Evolutionary conservation across 2,888 invertebrate genomes (phyloP).

Genomic region (Stenoptilia bipunctidactyla): DNA sequence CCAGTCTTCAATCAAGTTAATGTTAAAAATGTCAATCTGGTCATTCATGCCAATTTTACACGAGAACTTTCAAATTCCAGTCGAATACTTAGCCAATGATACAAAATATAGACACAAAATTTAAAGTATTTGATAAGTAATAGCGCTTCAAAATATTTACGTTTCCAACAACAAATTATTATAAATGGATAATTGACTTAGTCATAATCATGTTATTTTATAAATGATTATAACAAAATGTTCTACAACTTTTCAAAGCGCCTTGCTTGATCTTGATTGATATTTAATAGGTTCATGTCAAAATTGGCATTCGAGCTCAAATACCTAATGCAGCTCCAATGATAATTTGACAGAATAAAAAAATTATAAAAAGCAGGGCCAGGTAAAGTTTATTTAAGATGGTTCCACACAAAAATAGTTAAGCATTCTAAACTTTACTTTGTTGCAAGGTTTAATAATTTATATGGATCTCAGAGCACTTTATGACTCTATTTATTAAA

Average conservation of each 20-base stretch:
- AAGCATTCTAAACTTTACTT: too few species aligned
- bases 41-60: too few species aligned
- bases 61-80: too few species aligned
- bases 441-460: too few species aligned
- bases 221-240: slow-evolving; percentile 1
- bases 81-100: slow-evolving; percentile 4
- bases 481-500: too few species aligned
- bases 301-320: slow-evolving; percentile 33
- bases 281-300: slow-evolving; percentile 55
- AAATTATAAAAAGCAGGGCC: slow-evolving; percentile 18
- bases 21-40: too few species aligned
- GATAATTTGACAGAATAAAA: slow-evolving; percentile 63
- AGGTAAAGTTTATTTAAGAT: too few species aligned
- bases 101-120: too few species aligned
- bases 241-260: not conserved
- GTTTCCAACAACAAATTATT: not conserved
- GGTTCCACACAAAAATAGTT: too few species aligned
- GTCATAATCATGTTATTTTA: slow-evolving; percentile 16
- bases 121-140: not conserved
- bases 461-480: too few species aligned
- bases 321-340: slow-evolving; percentile 45
- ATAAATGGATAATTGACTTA: slow-evolving; percentile 14
- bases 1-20: too few species aligned
- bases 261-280: slow-evolving; percentile 38
- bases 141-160: not conserved